Percentiles rank a stretch among this genome's conserved stretches.
Conservation (phyloP, 2,113 vertebrate genomes). For the Butorides virescens region DNA sequence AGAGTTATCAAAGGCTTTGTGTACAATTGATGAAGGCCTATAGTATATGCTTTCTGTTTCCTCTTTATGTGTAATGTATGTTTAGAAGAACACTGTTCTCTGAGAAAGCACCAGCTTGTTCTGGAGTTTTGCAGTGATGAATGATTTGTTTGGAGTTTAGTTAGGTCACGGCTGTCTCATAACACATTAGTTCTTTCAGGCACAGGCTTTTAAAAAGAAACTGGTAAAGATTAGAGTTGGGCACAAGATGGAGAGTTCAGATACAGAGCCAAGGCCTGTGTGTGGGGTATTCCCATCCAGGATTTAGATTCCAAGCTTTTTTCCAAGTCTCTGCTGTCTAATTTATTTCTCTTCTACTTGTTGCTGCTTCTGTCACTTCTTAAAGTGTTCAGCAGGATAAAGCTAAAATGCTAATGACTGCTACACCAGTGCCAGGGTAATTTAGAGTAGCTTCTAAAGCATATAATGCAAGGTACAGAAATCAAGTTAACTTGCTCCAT, state of each 20-base stretch:
- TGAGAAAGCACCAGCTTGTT: background rate
- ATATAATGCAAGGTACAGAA: background rate
- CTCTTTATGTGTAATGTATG: background rate
- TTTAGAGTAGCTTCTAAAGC: background rate
- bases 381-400: background rate
- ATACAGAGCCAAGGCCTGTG: background rate
- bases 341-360: background rate
- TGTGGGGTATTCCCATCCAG: background rate
- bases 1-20: conserved; percentile 40
- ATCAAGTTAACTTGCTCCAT: background rate
- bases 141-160: conserved; percentile 52
- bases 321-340: background rate
- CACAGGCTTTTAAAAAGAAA: background rate
- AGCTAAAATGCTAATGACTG: background rate
- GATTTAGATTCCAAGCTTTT: background rate
- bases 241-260: background rate
- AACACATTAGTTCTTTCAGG: conserved; percentile 23
- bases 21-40: conserved; percentile 41
- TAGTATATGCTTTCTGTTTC: conserved; percentile 36
- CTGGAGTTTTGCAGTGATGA: conserved; percentile 16
- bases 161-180: background rate
- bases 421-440: background rate
- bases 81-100: conserved; percentile 25
- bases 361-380: background rate
- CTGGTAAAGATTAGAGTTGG: background rate